Percentiles rank a stretch among this genome's conserved stretches.
These are phyloP conservation scores for Catostylus mosaicus DNA, from an alignment of 30 jellyfish, hydroid and myxozoan genomes.

Conservation along the genomic window DNA sequence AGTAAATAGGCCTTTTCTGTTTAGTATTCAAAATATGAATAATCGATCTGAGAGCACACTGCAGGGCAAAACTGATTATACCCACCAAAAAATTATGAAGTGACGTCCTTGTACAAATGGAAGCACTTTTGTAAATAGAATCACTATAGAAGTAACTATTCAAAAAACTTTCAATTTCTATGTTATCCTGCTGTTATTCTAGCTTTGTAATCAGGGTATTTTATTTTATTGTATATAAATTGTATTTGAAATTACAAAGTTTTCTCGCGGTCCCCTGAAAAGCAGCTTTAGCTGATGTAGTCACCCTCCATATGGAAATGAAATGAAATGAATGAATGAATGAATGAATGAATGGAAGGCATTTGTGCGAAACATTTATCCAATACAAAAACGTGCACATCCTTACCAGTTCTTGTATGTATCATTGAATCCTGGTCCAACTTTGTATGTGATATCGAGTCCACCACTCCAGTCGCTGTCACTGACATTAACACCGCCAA, in stretches of 20 bases:
- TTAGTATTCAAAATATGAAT: too few relatives aligned
- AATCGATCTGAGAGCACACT: too few relatives aligned
- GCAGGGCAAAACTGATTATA: too few relatives aligned
- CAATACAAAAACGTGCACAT: not conserved
- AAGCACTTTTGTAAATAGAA: too few relatives aligned
- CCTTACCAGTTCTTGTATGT: slow-evolving; percentile 44
- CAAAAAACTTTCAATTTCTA: too few relatives aligned
- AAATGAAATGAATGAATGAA: not conserved
- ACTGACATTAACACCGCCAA: slow-evolving; percentile 64
- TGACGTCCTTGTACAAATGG: too few relatives aligned
- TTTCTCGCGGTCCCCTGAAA: not conserved
- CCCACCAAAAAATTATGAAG: too few relatives aligned
- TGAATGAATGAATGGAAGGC: not conserved
- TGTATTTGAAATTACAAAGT: not conserved
- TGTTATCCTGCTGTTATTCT: too few relatives aligned
- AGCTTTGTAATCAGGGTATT: too few relatives aligned
- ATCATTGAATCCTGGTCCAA: slow-evolving; percentile 73
- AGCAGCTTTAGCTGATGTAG: not conserved
- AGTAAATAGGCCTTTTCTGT: too few relatives aligned
- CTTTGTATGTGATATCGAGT: slow-evolving; percentile 51
- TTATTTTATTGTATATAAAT: not conserved
- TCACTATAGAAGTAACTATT: too few relatives aligned
- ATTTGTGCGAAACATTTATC: not conserved
- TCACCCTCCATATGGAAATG: not conserved
- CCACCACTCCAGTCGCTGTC: slow-evolving; percentile 83